Evolutionary conservation across 2,797 vertebrate species (phyloP).

Genomic region (Tragelaphus oryx): DNA sequence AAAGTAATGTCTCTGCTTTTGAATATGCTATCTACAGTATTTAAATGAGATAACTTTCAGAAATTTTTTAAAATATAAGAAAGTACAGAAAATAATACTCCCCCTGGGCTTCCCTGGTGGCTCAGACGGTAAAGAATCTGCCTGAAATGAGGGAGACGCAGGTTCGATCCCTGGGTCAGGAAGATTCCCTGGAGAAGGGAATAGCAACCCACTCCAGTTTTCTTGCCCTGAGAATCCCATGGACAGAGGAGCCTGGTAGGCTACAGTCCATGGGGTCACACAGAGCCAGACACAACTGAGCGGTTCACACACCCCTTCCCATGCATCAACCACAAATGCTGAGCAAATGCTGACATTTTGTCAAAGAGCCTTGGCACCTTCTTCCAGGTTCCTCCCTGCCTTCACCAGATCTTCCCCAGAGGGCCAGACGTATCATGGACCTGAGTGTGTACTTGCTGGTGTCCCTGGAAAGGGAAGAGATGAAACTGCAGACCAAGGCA

Average conservation of each 20-base stretch:
- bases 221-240: background rate
- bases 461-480: background rate
- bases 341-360: background rate
- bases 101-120: background rate
- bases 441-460: background rate
- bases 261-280: no score
- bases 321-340: background rate
- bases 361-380: no score
- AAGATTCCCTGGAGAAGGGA: background rate
- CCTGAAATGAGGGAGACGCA: rapidly evolving
- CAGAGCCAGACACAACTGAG: no score
- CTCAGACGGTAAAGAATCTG: background rate
- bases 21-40: background rate
- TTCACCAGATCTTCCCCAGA: background rate
- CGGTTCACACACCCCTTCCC: no score
- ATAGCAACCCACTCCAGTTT: background rate
- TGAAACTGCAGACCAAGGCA: rapidly evolving
- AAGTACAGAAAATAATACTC: background rate
- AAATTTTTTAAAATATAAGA: background rate
- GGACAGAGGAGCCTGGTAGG: no score
- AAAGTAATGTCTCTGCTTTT: no score
- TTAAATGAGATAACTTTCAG: background rate
- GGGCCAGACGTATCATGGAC: rapidly evolving
- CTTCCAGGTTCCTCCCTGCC: no score
- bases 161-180: background rate